A percentile compares a stretch with the other conserved stretches of the same genome.
Conservation (phyloP, 2,797 vertebrate genomes). For the Neosilurus mollespiculum region DNA sequence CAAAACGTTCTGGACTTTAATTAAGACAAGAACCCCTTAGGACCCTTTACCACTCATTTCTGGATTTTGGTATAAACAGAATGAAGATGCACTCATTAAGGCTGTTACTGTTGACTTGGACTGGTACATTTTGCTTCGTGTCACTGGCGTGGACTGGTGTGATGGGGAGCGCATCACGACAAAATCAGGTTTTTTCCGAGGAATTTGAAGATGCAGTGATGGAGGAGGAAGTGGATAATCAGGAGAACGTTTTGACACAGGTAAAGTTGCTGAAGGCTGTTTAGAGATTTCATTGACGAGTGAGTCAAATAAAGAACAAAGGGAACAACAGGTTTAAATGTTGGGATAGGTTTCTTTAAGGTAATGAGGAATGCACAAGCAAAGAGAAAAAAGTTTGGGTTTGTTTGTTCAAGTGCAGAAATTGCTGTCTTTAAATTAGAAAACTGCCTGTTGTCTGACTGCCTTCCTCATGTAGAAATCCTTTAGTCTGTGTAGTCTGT, state of each 20-base stretch:
- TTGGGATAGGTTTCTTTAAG: neutral
- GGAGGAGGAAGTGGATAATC: slow-evolving; percentile 85
- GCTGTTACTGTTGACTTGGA: slow-evolving; percentile 39
- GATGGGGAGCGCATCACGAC: slow-evolving; percentile 8
- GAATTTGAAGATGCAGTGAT: slow-evolving; percentile 62
- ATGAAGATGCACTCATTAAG: slow-evolving; percentile 46
- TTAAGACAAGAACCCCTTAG: slow-evolving; percentile 14
- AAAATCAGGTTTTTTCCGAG: slow-evolving; percentile 51
- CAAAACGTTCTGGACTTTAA: slow-evolving; percentile 11
- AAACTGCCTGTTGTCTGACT: neutral
- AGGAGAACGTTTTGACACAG: slow-evolving; percentile 87
- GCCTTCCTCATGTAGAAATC: neutral
- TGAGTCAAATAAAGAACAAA: neutral
- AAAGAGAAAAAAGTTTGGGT: neutral
- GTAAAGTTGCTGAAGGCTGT: slow-evolving; percentile 60
- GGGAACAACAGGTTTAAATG: neutral
- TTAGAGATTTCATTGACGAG: neutral
- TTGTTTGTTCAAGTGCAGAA: slow-evolving; percentile 1
- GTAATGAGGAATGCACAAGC: neutral
- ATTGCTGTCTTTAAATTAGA: neutral
- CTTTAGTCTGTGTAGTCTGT: neutral
- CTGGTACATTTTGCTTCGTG: slow-evolving; percentile 30
- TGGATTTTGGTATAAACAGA: slow-evolving; percentile 6
- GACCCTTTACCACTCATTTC: neutral
- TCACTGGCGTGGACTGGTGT: slow-evolving; percentile 23